Conservation (phyloP, 2,888 invertebrate genomes). For the Drosophila phalerata region DNA sequence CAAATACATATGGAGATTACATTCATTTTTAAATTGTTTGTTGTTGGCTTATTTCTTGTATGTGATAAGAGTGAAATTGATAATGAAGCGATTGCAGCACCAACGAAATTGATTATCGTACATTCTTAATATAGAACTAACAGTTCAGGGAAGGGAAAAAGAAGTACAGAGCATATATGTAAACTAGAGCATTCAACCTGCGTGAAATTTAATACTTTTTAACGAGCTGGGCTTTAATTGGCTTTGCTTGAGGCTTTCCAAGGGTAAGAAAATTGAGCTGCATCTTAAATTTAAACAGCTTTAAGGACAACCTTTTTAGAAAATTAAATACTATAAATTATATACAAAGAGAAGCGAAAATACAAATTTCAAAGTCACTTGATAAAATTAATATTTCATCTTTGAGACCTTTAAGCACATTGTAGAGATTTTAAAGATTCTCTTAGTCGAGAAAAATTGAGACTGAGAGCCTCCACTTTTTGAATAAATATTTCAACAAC, state of each 20-base stretch:
- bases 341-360: too few relatives aligned
- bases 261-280: background rate
- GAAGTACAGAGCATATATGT: background rate
- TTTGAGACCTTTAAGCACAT: background rate
- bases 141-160: too few relatives aligned
- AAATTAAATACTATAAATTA: too few relatives aligned
- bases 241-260: constrained; percentile 15
- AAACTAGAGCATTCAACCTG: background rate
- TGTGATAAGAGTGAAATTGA: constrained; percentile 48
- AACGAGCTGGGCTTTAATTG: constrained; percentile 31
- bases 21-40: background rate
- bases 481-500: constrained; percentile 14
- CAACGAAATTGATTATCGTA: constrained; percentile 34
- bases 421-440: background rate
- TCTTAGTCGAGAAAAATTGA: background rate
- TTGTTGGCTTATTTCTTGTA: constrained; percentile 1
- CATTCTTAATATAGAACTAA: constrained; percentile 23
- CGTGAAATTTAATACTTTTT: constrained; percentile 13
- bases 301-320: too few relatives aligned
- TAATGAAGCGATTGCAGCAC: constrained; percentile 38
- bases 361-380: background rate
- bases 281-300: too few relatives aligned
- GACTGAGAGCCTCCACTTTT: background rate
- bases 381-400: background rate
- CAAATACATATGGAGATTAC: constrained; percentile 10